These are phyloP conservation scores for Alloscopus bannaensis DNA, from an alignment of 2,888 invertebrate genomes.

Conservation along the genomic window DNA sequence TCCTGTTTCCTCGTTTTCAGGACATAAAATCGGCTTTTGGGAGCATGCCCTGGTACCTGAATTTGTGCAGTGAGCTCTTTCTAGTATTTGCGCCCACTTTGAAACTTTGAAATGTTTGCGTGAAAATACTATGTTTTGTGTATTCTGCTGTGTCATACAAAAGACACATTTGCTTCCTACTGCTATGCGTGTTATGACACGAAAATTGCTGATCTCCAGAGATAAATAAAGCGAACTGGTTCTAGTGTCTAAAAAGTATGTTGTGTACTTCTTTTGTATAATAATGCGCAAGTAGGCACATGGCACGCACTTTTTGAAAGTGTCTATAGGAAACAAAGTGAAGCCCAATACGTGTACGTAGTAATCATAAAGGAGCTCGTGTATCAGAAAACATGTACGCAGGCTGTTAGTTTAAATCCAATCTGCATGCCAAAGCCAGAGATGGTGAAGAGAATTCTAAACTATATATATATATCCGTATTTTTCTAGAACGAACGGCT, in stretches of 20 bases:
- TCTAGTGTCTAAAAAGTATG: neutral
- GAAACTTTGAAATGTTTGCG: neutral
- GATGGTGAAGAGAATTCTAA: neutral
- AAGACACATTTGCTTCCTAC: conserved; percentile 33
- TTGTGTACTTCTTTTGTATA: neutral
- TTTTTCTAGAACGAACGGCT: no score
- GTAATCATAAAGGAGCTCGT: neutral
- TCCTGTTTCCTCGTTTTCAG: neutral
- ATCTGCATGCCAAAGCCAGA: neutral
- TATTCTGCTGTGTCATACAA: conserved; percentile 1
- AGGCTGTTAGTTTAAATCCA: neutral
- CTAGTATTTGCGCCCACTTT: neutral
- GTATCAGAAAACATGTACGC: neutral
- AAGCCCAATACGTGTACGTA: no score
- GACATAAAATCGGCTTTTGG: neutral
- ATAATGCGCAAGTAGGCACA: no score
- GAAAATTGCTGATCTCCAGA: conserved; percentile 55
- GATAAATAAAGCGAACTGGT: conserved; percentile 42
- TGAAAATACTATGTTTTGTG: neutral
- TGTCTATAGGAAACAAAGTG: no score
- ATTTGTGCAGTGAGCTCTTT: neutral
- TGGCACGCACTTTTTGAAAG: no score
- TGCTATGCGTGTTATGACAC: conserved; percentile 33
- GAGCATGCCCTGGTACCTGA: neutral
- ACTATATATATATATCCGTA: neutral